phyloP scores from a whole-genome alignment of 2,113 vertebrate genomes.

The Alligator mississippiensis region DNA sequence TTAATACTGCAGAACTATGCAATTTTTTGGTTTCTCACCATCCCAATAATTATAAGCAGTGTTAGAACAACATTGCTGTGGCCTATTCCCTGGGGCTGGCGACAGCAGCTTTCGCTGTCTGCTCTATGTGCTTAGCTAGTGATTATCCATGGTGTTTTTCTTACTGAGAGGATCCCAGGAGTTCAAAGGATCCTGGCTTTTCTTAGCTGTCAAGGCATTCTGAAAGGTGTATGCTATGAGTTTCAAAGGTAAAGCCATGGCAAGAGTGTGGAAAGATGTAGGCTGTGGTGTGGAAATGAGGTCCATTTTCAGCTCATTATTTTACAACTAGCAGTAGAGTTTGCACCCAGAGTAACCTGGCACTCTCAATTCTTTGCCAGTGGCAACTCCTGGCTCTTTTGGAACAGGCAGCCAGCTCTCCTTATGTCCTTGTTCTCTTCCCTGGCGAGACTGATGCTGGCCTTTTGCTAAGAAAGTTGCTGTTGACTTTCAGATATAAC shows the following conservation, averaged over 20 bases:
- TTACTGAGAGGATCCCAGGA: background rate
- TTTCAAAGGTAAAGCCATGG: background rate
- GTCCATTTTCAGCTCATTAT: background rate
- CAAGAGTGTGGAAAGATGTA: background rate
- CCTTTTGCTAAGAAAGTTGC: background rate
- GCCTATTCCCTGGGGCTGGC: background rate
- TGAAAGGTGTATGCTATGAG: background rate
- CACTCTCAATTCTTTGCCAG: background rate
- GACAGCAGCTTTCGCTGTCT: background rate
- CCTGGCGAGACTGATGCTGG: background rate
- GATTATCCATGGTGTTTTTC: background rate
- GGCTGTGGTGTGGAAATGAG: background rate
- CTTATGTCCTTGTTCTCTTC: background rate
- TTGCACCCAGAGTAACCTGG: background rate
- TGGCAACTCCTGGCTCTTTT: background rate
- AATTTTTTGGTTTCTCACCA: slow-evolving; percentile 3
- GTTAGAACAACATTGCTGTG: background rate
- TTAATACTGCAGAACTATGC: background rate
- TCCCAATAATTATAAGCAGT: background rate
- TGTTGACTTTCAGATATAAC: background rate
- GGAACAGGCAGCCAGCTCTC: background rate
- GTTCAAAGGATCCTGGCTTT: background rate
- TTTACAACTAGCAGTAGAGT: background rate
- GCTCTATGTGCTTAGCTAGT: background rate
- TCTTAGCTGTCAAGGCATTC: background rate